Conservation (phyloP, 2,797 vertebrate species). For the Stomatorhinus walkeri region DNA sequence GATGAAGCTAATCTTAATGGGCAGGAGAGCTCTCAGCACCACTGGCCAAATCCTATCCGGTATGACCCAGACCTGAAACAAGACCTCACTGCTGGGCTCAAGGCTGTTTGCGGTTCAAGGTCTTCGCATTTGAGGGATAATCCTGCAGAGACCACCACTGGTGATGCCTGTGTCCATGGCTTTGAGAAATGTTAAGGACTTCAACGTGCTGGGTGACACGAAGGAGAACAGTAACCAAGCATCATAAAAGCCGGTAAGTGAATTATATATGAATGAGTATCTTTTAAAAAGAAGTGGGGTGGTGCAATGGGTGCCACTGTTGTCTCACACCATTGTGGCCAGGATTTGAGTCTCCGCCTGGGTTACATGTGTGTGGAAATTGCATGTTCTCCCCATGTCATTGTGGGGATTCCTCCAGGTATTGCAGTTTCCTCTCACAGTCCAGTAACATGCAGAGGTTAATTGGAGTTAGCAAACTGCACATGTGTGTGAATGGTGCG, state of each 20-base stretch:
- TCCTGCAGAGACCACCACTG: background rate
- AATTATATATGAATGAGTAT: background rate
- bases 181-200: background rate
- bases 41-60: background rate
- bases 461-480: background rate
- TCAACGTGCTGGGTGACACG: background rate
- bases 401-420: background rate
- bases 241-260: background rate
- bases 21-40: background rate
- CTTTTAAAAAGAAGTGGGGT: background rate
- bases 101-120: background rate
- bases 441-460: background rate
- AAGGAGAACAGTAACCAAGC: background rate
- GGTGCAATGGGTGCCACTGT: background rate
- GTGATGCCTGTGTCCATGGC: background rate
- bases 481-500: background rate
- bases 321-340: background rate
- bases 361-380: background rate
- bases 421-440: background rate
- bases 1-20: conserved; percentile 2
- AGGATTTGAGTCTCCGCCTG: background rate
- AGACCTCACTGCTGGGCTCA: background rate
- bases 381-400: background rate
- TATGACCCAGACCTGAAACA: background rate
- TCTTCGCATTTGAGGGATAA: background rate